Evolutionary conservation across 1,140 invertebrate genomes (phyloP).

Genomic region (Neomicropteryx cornuta): DNA sequence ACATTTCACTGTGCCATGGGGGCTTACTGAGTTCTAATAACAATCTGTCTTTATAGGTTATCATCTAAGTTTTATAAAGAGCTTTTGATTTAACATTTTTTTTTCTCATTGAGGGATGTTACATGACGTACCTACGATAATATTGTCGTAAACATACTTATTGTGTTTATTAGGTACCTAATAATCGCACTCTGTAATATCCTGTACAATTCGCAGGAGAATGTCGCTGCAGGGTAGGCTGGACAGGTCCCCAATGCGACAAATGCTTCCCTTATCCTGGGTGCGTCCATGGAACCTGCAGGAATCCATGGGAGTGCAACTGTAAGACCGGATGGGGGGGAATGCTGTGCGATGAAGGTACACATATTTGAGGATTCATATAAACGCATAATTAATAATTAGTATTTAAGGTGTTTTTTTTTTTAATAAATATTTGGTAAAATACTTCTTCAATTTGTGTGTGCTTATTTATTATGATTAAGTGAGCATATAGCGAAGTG

Average conservation of each 20-base stretch:
- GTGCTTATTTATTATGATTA: background rate
- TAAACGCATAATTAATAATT: background rate
- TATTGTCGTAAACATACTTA: too few relatives aligned
- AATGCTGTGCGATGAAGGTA: constrained; percentile 79
- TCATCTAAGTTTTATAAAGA: too few relatives aligned
- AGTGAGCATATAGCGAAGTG: too few relatives aligned
- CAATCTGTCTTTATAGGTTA: too few relatives aligned
- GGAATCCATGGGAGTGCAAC: constrained; percentile 78
- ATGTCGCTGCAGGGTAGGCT: constrained; percentile 78
- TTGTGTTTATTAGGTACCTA: too few relatives aligned
- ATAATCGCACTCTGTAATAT: too few relatives aligned
- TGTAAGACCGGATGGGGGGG: constrained; percentile 79
- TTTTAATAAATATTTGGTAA: constrained; percentile 8
- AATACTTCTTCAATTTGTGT: background rate
- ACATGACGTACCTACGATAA: too few relatives aligned
- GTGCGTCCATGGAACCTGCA: constrained; percentile 73
- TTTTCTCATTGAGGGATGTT: too few relatives aligned
- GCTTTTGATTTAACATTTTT: too few relatives aligned
- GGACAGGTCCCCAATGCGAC: constrained; percentile 69
- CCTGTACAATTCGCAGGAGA: too few relatives aligned
- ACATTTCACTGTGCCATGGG: too few relatives aligned
- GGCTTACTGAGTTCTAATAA: too few relatives aligned
- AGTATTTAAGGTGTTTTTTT: constrained; percentile 9
- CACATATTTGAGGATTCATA: constrained; percentile 24
- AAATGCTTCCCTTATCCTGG: constrained; percentile 78